Evolutionary conservation across 2,797 vertebrate genomes (phyloP), one percentile per base, ranked within the genome.

Genomic region (Anisognathus igniventris): DNA sequence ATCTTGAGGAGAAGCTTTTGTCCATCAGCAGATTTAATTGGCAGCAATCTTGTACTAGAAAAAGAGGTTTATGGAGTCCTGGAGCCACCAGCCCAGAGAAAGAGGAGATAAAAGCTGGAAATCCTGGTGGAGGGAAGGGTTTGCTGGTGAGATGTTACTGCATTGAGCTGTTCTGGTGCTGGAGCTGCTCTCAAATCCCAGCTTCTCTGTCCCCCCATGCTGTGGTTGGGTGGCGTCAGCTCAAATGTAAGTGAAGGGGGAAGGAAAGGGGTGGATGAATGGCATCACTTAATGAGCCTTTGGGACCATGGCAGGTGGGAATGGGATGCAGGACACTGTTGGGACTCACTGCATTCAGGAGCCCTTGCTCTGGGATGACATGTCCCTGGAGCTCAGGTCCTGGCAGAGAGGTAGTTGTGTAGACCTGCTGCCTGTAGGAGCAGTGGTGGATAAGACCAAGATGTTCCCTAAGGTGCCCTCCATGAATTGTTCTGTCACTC

Each of bases 1-100:
- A 62, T 64, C 67, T 76, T 62, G 77, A 75, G 73, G 80, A 75
- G 74, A 92, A 66, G 51, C 73, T 86, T 90, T 72, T 79, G 71
- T 80, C 57, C 45, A 47, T 50, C 64, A 60, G 33, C 15, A 12
- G 44, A 33, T 88, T 33, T 71, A 40, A 84, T 21, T 3, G 3
- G 22, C 1, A 17, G 35, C 62, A 67, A 50, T 82, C 30, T 64
- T 82, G 14, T 64, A 22, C 25, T 54, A 64, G 71, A 47, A 60
- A 58, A 68, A 47, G 21, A 60, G 8, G 6, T 21, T 31, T 61
- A 0, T 0, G 1, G 44, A 40, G 24, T 70, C 44, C n/a, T 90
- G 66, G 25, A 85, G 56, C 60, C 44, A n/a, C 42, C 61, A 62
- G 33, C 42, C 24, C 65, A 58, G 80, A 54, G 33, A 78, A 57